phyloP scores from a whole-genome alignment of 2,797 vertebrate genomes.

The Parauchenoglanis ngamensis region DNA sequence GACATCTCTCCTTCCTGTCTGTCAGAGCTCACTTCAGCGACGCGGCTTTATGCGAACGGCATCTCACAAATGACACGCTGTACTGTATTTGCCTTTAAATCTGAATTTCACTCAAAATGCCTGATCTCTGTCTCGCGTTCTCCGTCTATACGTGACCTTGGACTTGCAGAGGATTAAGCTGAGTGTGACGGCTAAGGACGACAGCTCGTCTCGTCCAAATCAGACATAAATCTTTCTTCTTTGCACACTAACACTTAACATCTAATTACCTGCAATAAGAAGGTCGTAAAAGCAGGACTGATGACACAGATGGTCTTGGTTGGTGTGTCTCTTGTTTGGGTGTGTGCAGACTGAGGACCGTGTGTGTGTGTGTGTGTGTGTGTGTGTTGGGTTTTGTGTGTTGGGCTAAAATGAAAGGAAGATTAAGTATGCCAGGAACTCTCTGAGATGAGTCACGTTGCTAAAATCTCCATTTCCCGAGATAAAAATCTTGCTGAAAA shows the following conservation, averaged over 20 bases:
- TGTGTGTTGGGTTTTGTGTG: not conserved
- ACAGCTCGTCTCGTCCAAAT: not conserved
- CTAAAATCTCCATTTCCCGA: not conserved
- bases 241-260: not conserved
- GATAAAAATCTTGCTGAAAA: slow-evolving; percentile 32
- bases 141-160: not conserved
- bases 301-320: not conserved
- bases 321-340: not conserved
- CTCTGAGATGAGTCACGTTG: not conserved
- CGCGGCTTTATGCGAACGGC: not conserved
- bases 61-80: slow-evolving; percentile 43
- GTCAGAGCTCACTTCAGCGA: slow-evolving; percentile 39
- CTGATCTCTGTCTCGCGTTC: slow-evolving; percentile 6
- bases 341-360: not conserved
- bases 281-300: not conserved
- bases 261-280: slow-evolving; percentile 8
- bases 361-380: not conserved
- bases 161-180: not conserved
- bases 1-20: slow-evolving; percentile 59
- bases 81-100: too few relatives aligned
- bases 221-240: slow-evolving; percentile 16
- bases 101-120: slow-evolving; percentile 40
- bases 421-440: not conserved
- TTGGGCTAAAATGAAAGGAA: not conserved
- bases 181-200: not conserved